A percentile compares a stretch with the other conserved stretches of the same genome.
phyloP scores from a whole-genome alignment of 2,888 invertebrate species.

The Hyalella azteca region DNA sequence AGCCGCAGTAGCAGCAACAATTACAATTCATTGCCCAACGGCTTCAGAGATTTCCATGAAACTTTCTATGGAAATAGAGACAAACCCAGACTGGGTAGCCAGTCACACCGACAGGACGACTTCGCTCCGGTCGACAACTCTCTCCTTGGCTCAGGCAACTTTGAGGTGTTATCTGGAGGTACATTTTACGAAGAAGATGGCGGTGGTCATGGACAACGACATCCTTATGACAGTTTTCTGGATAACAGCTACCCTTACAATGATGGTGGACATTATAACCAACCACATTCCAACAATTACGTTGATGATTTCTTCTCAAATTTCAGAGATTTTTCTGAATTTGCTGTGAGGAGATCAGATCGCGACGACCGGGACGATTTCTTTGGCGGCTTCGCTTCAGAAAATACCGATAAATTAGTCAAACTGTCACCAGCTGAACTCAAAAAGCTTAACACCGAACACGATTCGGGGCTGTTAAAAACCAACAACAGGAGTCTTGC shows the following conservation, averaged over 20 bases:
- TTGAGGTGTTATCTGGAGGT: conserved; percentile 58
- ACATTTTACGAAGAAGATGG: conserved; percentile 57
- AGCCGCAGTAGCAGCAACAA: conserved; percentile 37
- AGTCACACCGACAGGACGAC: conserved; percentile 31
- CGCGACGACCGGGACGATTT: conserved; percentile 10
- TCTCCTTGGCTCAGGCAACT: conserved; percentile 59
- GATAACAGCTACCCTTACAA: conserved; percentile 45
- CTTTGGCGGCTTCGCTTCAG: conserved; percentile 46
- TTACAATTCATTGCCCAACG: conserved; percentile 28
- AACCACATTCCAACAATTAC: conserved; percentile 47
- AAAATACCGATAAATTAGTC: conserved; percentile 40
- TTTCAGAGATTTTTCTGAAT: conserved; percentile 59
- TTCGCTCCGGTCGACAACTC: conserved; percentile 48
- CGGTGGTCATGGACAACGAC: conserved; percentile 31
- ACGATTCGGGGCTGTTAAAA: too few species aligned
- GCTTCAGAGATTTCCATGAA: conserved; percentile 50
- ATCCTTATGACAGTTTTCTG: conserved; percentile 47
- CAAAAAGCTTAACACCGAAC: not conserved
- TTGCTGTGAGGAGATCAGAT: conserved; percentile 54
- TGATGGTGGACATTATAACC: conserved; percentile 37
- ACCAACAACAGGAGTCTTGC: conserved; percentile 3
- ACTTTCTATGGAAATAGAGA: conserved; percentile 44
- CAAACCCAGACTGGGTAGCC: not conserved
- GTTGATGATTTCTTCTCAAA: conserved; percentile 59
- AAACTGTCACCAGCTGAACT: not conserved